A percentile compares a stretch with the other conserved stretches of the same genome.
Conservation (phyloP, 2,113 vertebrate species). For the Plecotus auritus region DNA sequence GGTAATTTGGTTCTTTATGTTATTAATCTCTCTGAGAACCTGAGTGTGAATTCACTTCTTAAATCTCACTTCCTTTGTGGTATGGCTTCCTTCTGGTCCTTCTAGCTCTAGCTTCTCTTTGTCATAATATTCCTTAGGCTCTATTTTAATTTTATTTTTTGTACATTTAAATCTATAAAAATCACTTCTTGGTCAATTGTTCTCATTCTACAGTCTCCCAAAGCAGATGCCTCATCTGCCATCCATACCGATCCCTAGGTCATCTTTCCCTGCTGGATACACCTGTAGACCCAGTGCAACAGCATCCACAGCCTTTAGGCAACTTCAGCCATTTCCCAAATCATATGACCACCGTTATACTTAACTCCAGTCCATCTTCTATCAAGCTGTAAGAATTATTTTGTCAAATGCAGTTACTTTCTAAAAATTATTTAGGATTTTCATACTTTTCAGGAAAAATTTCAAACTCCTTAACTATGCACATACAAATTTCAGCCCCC, state of each 20-base stretch:
- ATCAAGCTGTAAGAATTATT: background rate
- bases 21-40: background rate
- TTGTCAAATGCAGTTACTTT: background rate
- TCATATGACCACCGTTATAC: background rate
- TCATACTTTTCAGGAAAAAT: background rate
- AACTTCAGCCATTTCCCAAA: background rate
- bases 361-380: background rate
- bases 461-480: background rate
- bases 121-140: background rate
- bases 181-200: background rate
- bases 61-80: background rate
- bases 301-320: background rate
- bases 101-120: background rate
- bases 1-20: background rate
- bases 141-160: background rate
- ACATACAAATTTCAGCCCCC: background rate
- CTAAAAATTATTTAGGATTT: background rate
- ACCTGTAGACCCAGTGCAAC: background rate
- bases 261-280: background rate
- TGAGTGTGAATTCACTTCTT: background rate
- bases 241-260: background rate
- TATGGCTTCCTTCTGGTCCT: background rate
- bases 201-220: background rate
- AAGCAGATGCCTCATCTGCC: background rate
- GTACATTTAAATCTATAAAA: background rate